Conservation (phyloP, 2,888 invertebrate genomes). For the Esperia sulphurella region DNA sequence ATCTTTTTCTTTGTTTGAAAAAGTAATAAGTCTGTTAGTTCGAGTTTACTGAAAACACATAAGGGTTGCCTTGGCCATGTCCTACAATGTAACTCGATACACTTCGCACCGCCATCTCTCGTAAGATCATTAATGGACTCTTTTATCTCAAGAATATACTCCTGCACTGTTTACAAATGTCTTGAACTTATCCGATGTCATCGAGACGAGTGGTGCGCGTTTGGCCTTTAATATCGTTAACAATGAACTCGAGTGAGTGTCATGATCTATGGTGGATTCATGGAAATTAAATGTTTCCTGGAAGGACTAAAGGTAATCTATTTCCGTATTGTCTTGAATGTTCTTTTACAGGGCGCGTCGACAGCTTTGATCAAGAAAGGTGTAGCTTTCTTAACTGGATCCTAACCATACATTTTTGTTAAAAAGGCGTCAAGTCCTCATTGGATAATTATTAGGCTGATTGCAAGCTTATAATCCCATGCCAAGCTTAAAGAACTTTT, state of each 20-base stretch:
- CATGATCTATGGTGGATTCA: slow-evolving; percentile 22
- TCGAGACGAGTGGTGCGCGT: background rate
- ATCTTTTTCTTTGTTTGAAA: too few species aligned
- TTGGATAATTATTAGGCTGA: too few species aligned
- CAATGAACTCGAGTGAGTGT: slow-evolving; percentile 24
- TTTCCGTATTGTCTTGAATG: background rate
- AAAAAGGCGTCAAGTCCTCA: too few species aligned
- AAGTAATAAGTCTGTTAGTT: too few species aligned
- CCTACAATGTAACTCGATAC: slow-evolving; percentile 6
- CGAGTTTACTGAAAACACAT: too few species aligned
- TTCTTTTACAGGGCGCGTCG: background rate
- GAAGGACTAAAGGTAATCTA: background rate
- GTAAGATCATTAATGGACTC: slow-evolving; percentile 21
- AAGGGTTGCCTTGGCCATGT: too few species aligned
- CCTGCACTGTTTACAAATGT: slow-evolving; percentile 37
- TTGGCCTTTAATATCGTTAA: slow-evolving; percentile 21
- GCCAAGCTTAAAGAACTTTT: too few species aligned
- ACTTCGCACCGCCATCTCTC: slow-evolving; percentile 11
- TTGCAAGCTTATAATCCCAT: too few species aligned
- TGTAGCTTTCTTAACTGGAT: background rate
- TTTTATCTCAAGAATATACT: slow-evolving; percentile 24
- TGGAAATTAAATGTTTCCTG: slow-evolving; percentile 14
- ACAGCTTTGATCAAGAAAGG: background rate
- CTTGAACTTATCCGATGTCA: slow-evolving; percentile 23
- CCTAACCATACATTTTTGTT: too few species aligned